phyloP scores from a whole-genome alignment of 2,113 vertebrate species.

The Rhombomys opimus region DNA sequence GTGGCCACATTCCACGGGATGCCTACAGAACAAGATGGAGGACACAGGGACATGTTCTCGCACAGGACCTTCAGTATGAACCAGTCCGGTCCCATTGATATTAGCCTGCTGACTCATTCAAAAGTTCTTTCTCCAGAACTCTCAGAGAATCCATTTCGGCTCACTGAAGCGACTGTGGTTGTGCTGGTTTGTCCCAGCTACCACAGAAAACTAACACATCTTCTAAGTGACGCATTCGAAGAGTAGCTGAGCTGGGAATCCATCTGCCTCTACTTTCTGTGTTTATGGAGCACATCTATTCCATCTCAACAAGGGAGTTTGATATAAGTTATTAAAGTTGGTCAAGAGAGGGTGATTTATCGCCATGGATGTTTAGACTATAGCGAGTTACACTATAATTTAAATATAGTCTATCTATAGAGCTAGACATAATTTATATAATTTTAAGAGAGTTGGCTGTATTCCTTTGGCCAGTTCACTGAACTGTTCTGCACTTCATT shows the following conservation, averaged over 20 bases:
- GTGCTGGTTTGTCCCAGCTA: background rate
- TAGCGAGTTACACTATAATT: background rate
- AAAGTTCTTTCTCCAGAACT: background rate
- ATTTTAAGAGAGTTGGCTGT: background rate
- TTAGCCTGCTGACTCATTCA: background rate
- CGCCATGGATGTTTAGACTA: background rate
- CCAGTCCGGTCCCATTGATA: background rate
- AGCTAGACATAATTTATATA: background rate
- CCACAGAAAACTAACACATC: background rate
- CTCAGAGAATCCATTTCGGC: background rate
- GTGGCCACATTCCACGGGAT: too few species aligned
- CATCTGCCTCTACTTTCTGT: background rate
- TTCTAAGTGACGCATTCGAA: background rate
- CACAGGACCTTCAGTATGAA: background rate
- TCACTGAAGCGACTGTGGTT: background rate
- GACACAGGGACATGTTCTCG: background rate
- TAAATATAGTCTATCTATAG: background rate
- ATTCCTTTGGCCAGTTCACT: background rate
- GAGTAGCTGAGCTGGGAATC: background rate
- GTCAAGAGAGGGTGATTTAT: background rate
- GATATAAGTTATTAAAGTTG: background rate
- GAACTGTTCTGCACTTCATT: background rate
- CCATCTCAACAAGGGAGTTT: background rate
- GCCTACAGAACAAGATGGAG: background rate
- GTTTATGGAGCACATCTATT: background rate